phyloP scores from a whole-genome alignment of 2,888 invertebrate species.

The Latheticus oryzae region DNA sequence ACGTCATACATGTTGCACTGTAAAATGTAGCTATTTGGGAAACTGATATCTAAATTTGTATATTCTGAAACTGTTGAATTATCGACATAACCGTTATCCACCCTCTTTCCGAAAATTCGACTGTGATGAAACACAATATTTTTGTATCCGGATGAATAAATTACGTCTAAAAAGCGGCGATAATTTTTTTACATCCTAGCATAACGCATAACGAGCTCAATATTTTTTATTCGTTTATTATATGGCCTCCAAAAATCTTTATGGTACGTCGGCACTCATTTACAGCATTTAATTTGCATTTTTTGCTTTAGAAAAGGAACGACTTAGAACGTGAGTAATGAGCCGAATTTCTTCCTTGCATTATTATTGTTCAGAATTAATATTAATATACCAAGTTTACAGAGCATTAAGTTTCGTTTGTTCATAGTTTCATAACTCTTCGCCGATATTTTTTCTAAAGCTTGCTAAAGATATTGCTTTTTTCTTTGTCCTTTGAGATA shows the following conservation, averaged over 20 bases:
- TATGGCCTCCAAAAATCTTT: slow-evolving; percentile 31
- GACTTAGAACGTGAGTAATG: slow-evolving; percentile 21
- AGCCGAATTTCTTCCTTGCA: slow-evolving; percentile 16
- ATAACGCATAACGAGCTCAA: slow-evolving; percentile 31
- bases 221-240: slow-evolving; percentile 34
- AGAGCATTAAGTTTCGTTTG: slow-evolving; percentile 24
- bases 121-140: slow-evolving; percentile 18
- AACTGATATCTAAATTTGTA: slow-evolving; percentile 7
- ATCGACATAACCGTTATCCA: slow-evolving; percentile 1
- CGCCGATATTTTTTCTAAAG: slow-evolving; percentile 12
- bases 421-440: slow-evolving; percentile 7
- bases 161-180: slow-evolving; percentile 34
- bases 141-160: slow-evolving; percentile 32
- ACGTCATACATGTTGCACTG: slow-evolving; percentile 28
- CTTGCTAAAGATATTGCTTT: slow-evolving; percentile 24
- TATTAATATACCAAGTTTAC: slow-evolving; percentile 24
- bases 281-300: slow-evolving; percentile 35
- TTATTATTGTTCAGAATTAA: slow-evolving; percentile 22
- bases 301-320: slow-evolving; percentile 20
- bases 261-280: slow-evolving; percentile 33
- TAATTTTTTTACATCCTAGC: slow-evolving; percentile 39
- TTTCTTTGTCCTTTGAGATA: slow-evolving; percentile 20
- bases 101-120: slow-evolving; percentile 5
- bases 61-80: slow-evolving; percentile 12
- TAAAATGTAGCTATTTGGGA: slow-evolving; percentile 29